Percentiles rank a stretch among this genome's conserved stretches.
Conservation (phyloP, 2,113 vertebrate species). For the Ciconia maguari region DNA sequence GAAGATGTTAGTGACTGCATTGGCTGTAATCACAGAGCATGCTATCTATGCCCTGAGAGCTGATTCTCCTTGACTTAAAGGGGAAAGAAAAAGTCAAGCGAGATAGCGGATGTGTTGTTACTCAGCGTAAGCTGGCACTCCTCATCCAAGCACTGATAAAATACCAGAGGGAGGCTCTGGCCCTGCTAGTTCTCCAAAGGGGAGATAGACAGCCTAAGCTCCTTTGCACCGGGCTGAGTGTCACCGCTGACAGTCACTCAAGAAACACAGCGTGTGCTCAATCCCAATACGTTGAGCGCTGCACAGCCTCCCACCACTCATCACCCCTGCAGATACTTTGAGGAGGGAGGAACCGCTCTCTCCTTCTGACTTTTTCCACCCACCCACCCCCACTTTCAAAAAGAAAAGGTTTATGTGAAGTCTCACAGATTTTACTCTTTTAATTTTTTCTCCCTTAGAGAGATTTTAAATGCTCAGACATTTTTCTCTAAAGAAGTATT, state of each 20-base stretch:
- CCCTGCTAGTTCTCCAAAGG: neutral
- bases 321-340: neutral
- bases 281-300: neutral
- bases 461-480: neutral
- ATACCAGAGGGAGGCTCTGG: neutral
- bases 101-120: conserved; percentile 43
- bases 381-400: rapidly evolving
- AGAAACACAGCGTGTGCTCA: neutral
- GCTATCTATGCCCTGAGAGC: neutral
- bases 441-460: neutral
- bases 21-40: conserved; percentile 55
- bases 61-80: conserved; percentile 31
- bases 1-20: conserved; percentile 62
- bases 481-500: neutral
- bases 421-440: neutral
- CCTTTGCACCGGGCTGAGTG: neutral
- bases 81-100: neutral
- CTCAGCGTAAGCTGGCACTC: conserved; percentile 29
- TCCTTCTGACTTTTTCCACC: neutral
- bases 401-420: neutral
- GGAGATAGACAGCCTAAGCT: neutral
- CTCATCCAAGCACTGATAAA: conserved; percentile 61
- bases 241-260: conserved; percentile 19
- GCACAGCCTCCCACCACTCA: neutral
- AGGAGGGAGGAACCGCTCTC: neutral